Evolutionary conservation across 2,113 vertebrate species (phyloP), one percentile per base, ranked within the genome.

Genomic region (Bos taurus): DNA sequence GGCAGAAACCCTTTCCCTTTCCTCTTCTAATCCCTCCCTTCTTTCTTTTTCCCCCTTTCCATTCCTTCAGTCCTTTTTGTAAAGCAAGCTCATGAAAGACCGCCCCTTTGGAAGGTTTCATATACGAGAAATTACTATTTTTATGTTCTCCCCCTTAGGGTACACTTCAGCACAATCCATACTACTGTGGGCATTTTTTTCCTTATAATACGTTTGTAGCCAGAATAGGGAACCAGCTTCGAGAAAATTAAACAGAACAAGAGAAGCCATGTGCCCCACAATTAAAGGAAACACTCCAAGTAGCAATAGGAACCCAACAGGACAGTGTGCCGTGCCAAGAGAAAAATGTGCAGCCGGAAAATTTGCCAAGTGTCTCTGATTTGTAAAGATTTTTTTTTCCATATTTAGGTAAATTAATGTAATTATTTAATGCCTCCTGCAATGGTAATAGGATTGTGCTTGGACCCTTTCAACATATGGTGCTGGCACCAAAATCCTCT

Each of bases 281-380:
- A 99, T 99, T 99, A 99, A 99, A 99, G 99, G 98, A 99, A 99
- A 99, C 99, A 99, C 99, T 99, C 99, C 98, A 98, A 99, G 99
- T 99, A 99, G 99, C 99, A 99, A 98, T 99, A 98, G 99, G 99
- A 99, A 99, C 99, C 99, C 99, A 99, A 99, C 99, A 99, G 99
- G 99, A 99, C 99, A 98, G 96, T 46, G 15, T 91, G 92, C 97
- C 30, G 97, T 99, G 98, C 98, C 98, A 99, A 98, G 99, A 98
- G 99, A 98, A 98, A 99, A 99, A 99, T 98, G 99, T 99, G 99
- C 99, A 99, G 98, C 98, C 78, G 97, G 98, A 99, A 99, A 99
- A 99, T 98, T 98, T 99, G 99, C 99, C 99, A 99, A 99, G 97
- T 94, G 90, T 98, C 99, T 99, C 98, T 97, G 99, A 98, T 99